These are phyloP conservation scores for Desoria tigrina DNA, from an alignment of 2,888 invertebrate species.

Conservation along the genomic window DNA sequence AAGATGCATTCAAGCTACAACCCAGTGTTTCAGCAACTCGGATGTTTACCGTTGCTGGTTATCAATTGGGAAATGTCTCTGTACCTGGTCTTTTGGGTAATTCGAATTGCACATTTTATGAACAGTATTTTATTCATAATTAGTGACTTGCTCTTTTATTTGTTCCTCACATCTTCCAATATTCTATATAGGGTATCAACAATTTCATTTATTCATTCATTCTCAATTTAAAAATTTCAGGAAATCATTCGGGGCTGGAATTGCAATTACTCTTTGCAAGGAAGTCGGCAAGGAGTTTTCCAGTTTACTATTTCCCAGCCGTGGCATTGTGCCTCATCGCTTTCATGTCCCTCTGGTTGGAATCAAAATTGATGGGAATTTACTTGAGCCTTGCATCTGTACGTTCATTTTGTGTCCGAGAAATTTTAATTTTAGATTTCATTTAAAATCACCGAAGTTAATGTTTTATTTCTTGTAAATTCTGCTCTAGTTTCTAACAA, in stretches of 20 bases:
- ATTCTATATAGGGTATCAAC: not conserved
- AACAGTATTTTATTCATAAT: not conserved
- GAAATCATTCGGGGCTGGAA: slow-evolving; percentile 7
- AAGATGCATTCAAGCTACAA: not conserved
- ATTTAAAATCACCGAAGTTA: too few species aligned
- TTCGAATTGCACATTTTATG: not conserved
- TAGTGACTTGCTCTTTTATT: too few species aligned
- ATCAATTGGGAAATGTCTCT: not conserved
- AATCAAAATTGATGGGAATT: not conserved
- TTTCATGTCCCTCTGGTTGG: not conserved
- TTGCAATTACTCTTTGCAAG: not conserved
- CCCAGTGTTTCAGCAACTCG: not conserved
- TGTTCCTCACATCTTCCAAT: too few species aligned
- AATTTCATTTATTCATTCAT: not conserved
- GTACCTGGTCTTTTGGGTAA: not conserved
- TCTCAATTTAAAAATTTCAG: slow-evolving; percentile 7
- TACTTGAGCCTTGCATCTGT: slow-evolving; percentile 4
- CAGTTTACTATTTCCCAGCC: slow-evolving; percentile 10
- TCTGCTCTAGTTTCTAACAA: too few species aligned
- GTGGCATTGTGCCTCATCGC: slow-evolving; percentile 1
- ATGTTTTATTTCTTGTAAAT: too few species aligned
- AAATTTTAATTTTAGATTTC: not conserved
- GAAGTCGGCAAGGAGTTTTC: slow-evolving; percentile 5
- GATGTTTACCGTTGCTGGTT: not conserved
- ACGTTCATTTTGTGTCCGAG: not conserved